Conservation (phyloP, 2,113 vertebrate species). For the Leuciscus idus region DNA sequence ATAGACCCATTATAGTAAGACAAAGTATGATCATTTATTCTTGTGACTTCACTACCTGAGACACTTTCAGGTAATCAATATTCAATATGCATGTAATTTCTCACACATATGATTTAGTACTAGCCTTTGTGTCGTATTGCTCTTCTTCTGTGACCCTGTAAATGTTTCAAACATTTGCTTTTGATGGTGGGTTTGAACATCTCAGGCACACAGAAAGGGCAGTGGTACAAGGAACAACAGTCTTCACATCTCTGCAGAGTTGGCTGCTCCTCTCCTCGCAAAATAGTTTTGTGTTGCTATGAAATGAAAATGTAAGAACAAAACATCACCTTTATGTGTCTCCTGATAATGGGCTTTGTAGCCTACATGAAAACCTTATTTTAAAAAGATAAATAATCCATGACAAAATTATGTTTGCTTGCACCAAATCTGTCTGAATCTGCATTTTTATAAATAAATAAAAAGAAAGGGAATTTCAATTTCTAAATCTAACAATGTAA, state of each 20-base stretch:
- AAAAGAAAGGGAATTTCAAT: neutral
- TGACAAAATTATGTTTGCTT: neutral
- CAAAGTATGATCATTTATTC: neutral
- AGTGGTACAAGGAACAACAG: conserved; percentile 34
- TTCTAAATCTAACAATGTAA: neutral
- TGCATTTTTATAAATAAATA: neutral
- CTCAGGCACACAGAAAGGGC: conserved; percentile 31
- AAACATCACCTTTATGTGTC: neutral
- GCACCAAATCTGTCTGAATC: neutral
- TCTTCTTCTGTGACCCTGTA: conserved; percentile 31
- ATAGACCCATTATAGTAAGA: neutral
- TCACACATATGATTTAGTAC: neutral
- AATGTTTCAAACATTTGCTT: conserved; percentile 38
- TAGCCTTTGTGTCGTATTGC: conserved; percentile 33
- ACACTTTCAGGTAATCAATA: neutral
- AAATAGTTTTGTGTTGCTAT: conserved; percentile 31
- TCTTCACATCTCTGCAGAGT: conserved; percentile 15
- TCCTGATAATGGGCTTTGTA: neutral
- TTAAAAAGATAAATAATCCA: neutral
- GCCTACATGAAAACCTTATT: neutral
- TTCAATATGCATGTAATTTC: neutral
- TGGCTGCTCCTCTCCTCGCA: conserved; percentile 20
- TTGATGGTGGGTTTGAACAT: conserved; percentile 41
- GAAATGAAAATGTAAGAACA: neutral
- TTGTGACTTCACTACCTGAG: neutral